Percentiles rank a stretch among this genome's conserved stretches.
phyloP scores from a whole-genome alignment of 23 tunicate genomes.

The Ciona savignyi region DNA sequence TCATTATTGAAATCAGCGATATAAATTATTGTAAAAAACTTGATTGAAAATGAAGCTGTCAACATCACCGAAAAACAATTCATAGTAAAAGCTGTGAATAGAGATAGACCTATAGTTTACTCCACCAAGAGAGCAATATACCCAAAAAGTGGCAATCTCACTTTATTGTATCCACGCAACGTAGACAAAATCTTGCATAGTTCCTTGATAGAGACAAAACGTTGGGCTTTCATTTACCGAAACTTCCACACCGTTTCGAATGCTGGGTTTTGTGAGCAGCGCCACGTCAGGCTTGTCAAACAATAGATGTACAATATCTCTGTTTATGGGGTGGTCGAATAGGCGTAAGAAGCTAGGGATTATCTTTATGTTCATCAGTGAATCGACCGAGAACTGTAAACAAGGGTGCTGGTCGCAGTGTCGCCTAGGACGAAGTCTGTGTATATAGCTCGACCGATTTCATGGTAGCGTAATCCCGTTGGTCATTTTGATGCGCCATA shows the following conservation, averaged over 20 bases:
- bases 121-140: too few species aligned
- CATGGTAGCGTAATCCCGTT: not conserved
- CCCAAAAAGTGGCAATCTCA: not conserved
- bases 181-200: too few species aligned
- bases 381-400: not conserved
- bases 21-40: too few species aligned
- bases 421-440: not conserved
- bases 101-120: too few species aligned
- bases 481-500: not conserved
- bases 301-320: not conserved
- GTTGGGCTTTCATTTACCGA: not conserved
- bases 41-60: too few species aligned
- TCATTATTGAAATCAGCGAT: too few species aligned
- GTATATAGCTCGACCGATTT: not conserved
- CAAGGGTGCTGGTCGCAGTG: not conserved
- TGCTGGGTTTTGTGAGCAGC: not conserved
- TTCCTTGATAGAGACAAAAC: not conserved
- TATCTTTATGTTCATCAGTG: not conserved
- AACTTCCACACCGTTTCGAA: not conserved
- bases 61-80: too few species aligned
- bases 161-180: not conserved
- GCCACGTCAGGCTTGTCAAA: not conserved
- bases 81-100: too few species aligned
- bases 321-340: not conserved
- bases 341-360: not conserved